A percentile compares a stretch with the other conserved stretches of the same genome.
Evolutionary conservation across 2,888 invertebrate genomes (phyloP).

Genomic region (Orchesellides sinensis): DNA sequence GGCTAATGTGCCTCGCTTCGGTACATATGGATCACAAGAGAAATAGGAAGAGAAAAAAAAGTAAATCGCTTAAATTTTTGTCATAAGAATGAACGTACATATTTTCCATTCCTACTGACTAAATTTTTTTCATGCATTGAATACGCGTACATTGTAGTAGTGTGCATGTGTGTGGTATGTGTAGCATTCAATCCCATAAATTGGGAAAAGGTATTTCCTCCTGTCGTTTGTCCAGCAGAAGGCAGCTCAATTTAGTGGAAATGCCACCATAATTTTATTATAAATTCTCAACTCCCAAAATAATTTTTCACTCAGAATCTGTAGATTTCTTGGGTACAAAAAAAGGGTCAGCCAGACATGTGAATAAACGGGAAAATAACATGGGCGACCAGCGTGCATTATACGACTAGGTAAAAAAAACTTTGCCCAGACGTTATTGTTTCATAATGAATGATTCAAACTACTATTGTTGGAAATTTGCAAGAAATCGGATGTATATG

Average conservation of each 20-base stretch:
- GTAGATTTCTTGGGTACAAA: neutral
- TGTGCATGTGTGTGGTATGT: neutral
- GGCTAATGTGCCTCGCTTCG: neutral
- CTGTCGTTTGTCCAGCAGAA: neutral
- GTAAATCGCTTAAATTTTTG: neutral
- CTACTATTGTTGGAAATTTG: too few relatives aligned
- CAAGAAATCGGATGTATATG: too few relatives aligned
- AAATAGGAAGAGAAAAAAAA: conserved; percentile 1
- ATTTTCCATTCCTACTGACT: neutral
- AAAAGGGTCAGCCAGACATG: neutral
- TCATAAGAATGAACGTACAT: neutral
- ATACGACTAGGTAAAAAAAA: conserved; percentile 4
- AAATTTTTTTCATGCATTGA: neutral
- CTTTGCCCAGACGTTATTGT: neutral
- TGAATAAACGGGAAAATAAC: neutral
- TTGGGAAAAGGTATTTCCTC: neutral
- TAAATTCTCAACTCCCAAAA: conserved; percentile 3
- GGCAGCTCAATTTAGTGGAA: conserved; percentile 11
- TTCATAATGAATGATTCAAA: neutral
- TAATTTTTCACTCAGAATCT: conserved; percentile 19
- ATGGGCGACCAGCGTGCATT: neutral
- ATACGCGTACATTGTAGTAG: neutral
- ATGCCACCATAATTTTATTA: neutral
- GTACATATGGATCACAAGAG: neutral
- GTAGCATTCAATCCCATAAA: neutral